A percentile compares a stretch with the other conserved stretches of the same genome.
Conservation (phyloP, 2,113 vertebrate genomes). For the Oplegnathus fasciatus region DNA sequence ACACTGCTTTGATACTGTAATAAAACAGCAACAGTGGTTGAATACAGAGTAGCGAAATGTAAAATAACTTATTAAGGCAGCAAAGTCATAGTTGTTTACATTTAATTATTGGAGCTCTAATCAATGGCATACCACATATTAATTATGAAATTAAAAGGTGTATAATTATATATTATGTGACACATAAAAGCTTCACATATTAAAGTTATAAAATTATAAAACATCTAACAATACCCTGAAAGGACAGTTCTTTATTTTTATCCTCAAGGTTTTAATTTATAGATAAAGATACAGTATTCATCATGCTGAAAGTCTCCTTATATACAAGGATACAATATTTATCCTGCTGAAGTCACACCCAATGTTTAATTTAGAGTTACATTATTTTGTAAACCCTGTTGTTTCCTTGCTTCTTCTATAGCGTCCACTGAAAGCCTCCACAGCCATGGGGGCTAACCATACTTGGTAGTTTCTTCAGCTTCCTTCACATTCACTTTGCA, state of each 20-base stretch:
- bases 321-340: conserved; percentile 28
- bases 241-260: neutral
- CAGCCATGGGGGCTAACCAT: neutral
- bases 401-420: neutral
- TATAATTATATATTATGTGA: conserved; percentile 10
- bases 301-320: conserved; percentile 24
- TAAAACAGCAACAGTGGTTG: conserved; percentile 24
- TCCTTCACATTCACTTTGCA: conserved; percentile 23
- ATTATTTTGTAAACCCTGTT: conserved; percentile 33
- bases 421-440: conserved; percentile 10
- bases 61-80: neutral
- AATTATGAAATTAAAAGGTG: neutral
- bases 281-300: conserved; percentile 49
- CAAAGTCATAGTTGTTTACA: neutral
- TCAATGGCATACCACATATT: neutral
- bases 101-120: neutral
- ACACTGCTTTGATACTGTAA: conserved; percentile 21
- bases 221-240: neutral
- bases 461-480: neutral
- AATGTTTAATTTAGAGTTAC: conserved; percentile 49
- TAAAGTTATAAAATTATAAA: neutral
- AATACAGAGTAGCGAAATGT: neutral
- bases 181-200: neutral
- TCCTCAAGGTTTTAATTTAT: conserved; percentile 35
- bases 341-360: neutral